These are phyloP conservation scores for Scomber colias DNA, from an alignment of 2,113 vertebrate genomes.

Conservation along the genomic window DNA sequence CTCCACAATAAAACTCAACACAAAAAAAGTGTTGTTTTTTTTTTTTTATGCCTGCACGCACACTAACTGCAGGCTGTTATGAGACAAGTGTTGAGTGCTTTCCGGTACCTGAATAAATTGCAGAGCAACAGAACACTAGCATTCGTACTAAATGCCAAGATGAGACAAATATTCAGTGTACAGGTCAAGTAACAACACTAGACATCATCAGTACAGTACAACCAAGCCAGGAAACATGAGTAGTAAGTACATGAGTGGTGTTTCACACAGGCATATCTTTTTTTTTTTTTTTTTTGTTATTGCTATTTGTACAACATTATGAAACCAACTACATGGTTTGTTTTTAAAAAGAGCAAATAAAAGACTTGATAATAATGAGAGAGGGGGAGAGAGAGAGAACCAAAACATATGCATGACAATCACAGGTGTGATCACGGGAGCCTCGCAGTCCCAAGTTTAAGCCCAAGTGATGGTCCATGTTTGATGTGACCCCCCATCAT, in stretches of 20 bases:
- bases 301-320: no score
- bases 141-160: constrained; percentile 11
- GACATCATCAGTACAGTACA: background rate
- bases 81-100: constrained; percentile 3
- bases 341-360: no score
- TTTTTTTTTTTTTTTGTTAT: background rate
- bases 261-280: background rate
- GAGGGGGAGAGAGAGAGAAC: no score
- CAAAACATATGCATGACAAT: background rate
- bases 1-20: background rate
- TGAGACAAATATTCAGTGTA: constrained; percentile 17
- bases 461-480: background rate
- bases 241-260: background rate
- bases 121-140: constrained; percentile 4
- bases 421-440: background rate
- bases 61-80: constrained; percentile 15
- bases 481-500: no score
- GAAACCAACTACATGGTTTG: no score
- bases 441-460: background rate
- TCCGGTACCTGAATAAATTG: constrained; percentile 28
- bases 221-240: background rate
- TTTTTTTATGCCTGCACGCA: background rate
- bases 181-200: background rate
- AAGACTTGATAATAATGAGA: no score
- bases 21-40: background rate